These are phyloP conservation scores for Melanotaenia nigrans DNA, from an alignment of 2,797 vertebrate genomes.

Conservation along the genomic window DNA sequence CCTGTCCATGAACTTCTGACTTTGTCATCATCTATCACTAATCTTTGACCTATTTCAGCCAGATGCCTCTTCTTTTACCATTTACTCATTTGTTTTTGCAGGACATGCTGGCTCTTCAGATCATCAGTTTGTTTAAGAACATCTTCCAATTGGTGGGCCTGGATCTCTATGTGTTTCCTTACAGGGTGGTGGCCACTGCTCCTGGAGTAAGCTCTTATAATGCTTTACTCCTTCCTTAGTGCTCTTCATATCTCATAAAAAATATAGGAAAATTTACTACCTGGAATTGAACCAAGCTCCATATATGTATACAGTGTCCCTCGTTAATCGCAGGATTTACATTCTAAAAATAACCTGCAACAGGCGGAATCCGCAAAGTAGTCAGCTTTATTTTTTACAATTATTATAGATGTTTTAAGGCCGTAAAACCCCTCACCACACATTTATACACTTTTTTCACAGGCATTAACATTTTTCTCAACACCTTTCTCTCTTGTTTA, in stretches of 20 bases:
- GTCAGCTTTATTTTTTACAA: too few relatives aligned
- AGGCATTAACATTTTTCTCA: too few relatives aligned
- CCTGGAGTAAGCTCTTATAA: conserved; percentile 87
- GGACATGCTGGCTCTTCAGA: conserved; percentile 98
- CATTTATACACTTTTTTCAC: too few relatives aligned
- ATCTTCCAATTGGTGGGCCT: conserved; percentile 97
- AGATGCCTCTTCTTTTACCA: neutral
- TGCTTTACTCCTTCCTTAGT: neutral
- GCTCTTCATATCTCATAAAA: neutral
- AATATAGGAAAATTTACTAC: neutral
- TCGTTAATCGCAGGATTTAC: too few relatives aligned
- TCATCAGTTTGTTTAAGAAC: conserved; percentile 97
- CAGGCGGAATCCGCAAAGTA: too few relatives aligned
- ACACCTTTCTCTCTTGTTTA: too few relatives aligned
- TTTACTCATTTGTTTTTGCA: conserved; percentile 55
- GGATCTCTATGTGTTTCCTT: conserved; percentile 96
- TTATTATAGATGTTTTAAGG: too few relatives aligned
- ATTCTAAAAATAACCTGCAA: too few relatives aligned
- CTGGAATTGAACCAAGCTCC: neutral
- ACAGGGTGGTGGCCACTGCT: conserved; percentile 95
- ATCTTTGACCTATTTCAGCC: neutral
- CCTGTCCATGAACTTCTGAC: neutral
- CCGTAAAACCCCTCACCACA: too few relatives aligned
- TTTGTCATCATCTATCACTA: neutral
- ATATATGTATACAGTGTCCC: too few relatives aligned